Conservation (phyloP, 1,140 invertebrate genomes). For the Littorina saxatilis region DNA sequence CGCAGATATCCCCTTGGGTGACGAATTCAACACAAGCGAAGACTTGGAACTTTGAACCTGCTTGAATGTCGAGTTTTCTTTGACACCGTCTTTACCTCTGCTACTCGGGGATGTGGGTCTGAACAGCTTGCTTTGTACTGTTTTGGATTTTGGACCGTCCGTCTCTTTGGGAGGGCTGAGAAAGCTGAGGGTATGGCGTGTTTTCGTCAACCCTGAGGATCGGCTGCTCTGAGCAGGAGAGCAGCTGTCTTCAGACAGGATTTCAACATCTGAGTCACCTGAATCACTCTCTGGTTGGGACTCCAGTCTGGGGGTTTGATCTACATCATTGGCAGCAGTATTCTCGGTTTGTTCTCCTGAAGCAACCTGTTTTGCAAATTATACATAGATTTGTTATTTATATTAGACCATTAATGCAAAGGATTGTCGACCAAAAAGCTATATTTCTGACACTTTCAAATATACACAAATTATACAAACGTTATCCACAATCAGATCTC, state of each 20-base stretch:
- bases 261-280: constrained; percentile 20
- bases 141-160: constrained; percentile 4
- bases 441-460: no score
- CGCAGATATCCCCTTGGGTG: not conserved
- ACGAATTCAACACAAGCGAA: not conserved
- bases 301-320: not conserved
- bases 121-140: constrained; percentile 33
- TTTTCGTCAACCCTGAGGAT: no score
- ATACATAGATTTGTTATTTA: no score
- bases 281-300: constrained; percentile 6
- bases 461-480: no score
- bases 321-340: no score
- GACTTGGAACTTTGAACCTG: not conserved
- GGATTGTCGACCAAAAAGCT: no score
- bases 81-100: not conserved
- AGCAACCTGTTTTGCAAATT: no score
- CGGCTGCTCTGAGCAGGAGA: no score
- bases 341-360: no score
- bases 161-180: not conserved
- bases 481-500: no score
- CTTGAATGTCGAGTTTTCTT: not conserved
- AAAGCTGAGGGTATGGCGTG: not conserved
- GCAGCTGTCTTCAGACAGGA: constrained; percentile 2
- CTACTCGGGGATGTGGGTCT: not conserved
- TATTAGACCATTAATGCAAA: no score